Percentiles rank a stretch among this genome's conserved stretches.
Conservation (phyloP, 2,797 vertebrate genomes). For the Acrocephalus scirpaceus region DNA sequence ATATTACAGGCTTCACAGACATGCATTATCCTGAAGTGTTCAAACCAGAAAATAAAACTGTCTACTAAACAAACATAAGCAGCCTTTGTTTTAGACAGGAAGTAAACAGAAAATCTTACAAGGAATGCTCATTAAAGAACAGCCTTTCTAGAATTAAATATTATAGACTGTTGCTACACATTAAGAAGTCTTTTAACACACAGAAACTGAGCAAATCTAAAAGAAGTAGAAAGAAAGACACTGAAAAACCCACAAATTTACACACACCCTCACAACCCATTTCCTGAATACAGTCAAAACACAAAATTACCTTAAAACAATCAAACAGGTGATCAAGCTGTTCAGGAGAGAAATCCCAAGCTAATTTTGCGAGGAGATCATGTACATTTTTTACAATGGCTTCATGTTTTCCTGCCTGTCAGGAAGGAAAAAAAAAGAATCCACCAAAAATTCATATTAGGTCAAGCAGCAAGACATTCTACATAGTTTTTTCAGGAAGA, state of each 20-base stretch:
- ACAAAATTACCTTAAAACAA: slow-evolving; percentile 92
- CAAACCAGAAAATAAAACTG: background rate
- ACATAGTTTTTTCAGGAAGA: background rate
- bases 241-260: background rate
- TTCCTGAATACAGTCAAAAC: background rate
- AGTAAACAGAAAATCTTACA: background rate
- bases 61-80: background rate
- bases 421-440: slow-evolving; percentile 30
- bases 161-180: background rate
- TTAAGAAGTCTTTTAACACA: background rate
- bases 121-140: background rate
- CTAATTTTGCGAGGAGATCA: slow-evolving; percentile 96
- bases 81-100: background rate
- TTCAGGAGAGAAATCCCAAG: slow-evolving; percentile 99
- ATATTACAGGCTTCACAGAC: background rate
- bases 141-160: background rate
- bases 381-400: slow-evolving; percentile 99
- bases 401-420: slow-evolving; percentile 97
- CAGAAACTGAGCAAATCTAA: background rate
- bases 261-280: background rate
- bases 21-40: background rate
- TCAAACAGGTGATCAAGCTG: slow-evolving; percentile 99
- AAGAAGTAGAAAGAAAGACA: background rate
- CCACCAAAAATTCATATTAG: background rate
- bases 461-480: background rate